Evolutionary conservation across 2,797 vertebrate species (phyloP).

Genomic region (Onychomys leucogaster): DNA sequence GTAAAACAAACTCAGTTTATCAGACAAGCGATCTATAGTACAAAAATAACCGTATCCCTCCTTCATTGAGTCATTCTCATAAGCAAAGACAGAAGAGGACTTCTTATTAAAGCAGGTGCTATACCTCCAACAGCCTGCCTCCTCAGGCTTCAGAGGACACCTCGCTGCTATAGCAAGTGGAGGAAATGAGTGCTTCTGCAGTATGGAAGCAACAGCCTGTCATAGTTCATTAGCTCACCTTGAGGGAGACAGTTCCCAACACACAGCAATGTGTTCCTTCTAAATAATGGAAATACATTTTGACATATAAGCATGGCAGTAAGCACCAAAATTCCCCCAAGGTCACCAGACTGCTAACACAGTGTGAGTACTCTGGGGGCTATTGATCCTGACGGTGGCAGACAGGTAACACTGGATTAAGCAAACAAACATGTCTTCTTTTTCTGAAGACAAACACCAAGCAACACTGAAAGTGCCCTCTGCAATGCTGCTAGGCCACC

Average conservation of each 20-base stretch:
- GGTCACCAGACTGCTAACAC: neutral
- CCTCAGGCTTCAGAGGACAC: conserved; percentile 10
- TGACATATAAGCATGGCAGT: neutral
- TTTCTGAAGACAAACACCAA: neutral
- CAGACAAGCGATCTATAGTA: neutral
- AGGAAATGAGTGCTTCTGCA: neutral
- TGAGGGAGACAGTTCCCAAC: neutral
- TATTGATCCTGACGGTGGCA: conserved; percentile 6
- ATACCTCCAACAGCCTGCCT: neutral
- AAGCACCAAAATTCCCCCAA: neutral
- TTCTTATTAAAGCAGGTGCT: conserved; percentile 10
- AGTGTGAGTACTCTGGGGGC: neutral
- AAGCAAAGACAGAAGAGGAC: neutral
- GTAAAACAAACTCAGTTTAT: conserved; percentile 15
- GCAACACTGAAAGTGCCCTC: neutral
- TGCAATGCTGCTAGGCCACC: neutral
- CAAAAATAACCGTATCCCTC: neutral
- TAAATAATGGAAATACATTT: neutral
- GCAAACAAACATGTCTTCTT: neutral
- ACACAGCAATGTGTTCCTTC: neutral
- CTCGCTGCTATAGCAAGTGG: neutral
- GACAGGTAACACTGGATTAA: neutral
- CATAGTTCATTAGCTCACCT: neutral
- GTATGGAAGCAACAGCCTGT: neutral
- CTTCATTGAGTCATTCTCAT: neutral